Evolutionary conservation across 2,797 vertebrate genomes (phyloP), one percentile per base, ranked within the genome.

Genomic region (Scomberomorus guttatus): DNA sequence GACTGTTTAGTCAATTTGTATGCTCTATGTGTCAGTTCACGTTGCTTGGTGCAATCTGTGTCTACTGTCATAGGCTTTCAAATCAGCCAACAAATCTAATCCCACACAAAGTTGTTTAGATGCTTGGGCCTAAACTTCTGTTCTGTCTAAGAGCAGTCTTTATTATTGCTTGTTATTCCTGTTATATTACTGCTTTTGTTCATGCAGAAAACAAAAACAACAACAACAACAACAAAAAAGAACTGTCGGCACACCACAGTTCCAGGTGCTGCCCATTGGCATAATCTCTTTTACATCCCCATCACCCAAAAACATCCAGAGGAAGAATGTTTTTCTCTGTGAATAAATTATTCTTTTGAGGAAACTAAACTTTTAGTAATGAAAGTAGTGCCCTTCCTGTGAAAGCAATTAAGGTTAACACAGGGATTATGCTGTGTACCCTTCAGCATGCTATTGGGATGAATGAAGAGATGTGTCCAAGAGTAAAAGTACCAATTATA

Each of bases 1-100:
- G 46, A 81, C 50, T 62, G 24, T 74, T 72, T 39, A 55, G 51
- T 82, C 75, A 24, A 22, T 61, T 77, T 71, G 68, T 76, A 68
- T 74, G 65, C 70, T 77, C 66, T 32, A 2, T 34, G 46, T 69
- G 75, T 75, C 78, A 70, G 22, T 58, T 77, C 29, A 54, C 22
- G 46, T 78, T 80, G 69, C 75, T 72, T 75, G 39, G 56, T 55
- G 69, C 44, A 58, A 61, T 22, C 56, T 75, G 54, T 0, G 3
- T 75, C 32, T 68, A 51, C 61, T 77, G 71, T 63, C 48, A 59
- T 14, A 15, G 24, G 10, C 62, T 63, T 79, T 83, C 20, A 81
- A 79, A 81, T 57, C 68, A 67, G 12, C 12, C 13, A 56, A 66
- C 29, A 73, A 29, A 73, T 70, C 15, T 27, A 55, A 73, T 76